A percentile compares a stretch with the other conserved stretches of the same genome.
These are phyloP conservation scores for Bombus waltoni DNA, from an alignment of 1,140 invertebrate species.

Conservation along the genomic window DNA sequence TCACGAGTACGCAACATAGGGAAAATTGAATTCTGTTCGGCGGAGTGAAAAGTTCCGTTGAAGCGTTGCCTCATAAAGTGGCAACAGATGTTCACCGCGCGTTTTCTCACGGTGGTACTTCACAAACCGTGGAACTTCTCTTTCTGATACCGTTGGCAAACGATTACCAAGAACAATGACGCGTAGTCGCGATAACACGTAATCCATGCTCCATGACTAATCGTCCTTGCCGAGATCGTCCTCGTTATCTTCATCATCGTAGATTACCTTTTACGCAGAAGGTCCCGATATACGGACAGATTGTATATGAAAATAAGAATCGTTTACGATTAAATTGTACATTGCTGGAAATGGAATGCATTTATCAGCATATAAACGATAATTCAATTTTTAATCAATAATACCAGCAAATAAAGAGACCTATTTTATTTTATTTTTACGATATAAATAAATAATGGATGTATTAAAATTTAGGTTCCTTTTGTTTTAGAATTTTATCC, in stretches of 20 bases:
- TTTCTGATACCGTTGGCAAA: slow-evolving; percentile 28
- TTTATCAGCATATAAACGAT: not conserved
- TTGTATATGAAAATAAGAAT: not conserved
- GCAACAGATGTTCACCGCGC: not conserved
- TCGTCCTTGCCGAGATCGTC: slow-evolving; percentile 63
- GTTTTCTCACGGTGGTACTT: slow-evolving; percentile 34
- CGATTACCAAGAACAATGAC: slow-evolving; percentile 65
- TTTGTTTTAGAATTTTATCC: too few species aligned
- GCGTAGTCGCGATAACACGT: slow-evolving; percentile 57
- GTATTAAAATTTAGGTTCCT: not conserved
- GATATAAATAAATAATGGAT: not conserved
- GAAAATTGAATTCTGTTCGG: not conserved
- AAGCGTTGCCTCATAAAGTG: not conserved
- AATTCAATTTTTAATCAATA: not conserved
- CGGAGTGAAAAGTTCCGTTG: too few species aligned
- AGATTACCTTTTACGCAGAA: slow-evolving; percentile 35
- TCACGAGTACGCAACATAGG: not conserved
- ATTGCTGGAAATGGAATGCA: not conserved
- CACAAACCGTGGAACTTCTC: not conserved
- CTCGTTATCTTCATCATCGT: slow-evolving; percentile 64
- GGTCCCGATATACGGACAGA: not conserved
- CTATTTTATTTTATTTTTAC: too few species aligned
- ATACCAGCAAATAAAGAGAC: not conserved
- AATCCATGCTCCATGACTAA: slow-evolving; percentile 58
- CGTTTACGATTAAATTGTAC: not conserved